Conservation (phyloP, 1,140 invertebrate species). For the Lordiphosa mommai region DNA sequence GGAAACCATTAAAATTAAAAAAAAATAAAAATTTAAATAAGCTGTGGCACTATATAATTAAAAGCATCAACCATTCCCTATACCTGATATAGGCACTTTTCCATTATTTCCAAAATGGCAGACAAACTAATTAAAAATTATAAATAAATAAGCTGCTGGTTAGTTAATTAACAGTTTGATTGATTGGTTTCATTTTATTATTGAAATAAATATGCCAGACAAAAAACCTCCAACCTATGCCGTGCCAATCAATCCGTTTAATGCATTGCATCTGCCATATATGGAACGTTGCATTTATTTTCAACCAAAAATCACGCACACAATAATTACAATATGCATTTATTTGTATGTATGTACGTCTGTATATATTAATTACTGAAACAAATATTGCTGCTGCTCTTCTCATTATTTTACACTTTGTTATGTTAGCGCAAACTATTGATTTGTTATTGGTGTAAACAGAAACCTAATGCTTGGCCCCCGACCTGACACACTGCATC, state of each 20-base stretch:
- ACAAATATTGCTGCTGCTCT: conserved; percentile 48
- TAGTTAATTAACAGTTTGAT: conserved; percentile 76
- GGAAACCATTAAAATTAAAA: too few relatives aligned
- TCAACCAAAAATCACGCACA: conserved; percentile 68
- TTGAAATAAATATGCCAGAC: conserved; percentile 38
- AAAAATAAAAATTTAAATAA: too few relatives aligned
- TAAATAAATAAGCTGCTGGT: conserved; percentile 55
- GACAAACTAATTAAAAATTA: conserved; percentile 65
- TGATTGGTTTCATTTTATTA: conserved; percentile 57
- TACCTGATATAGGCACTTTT: too few relatives aligned
- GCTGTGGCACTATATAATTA: too few relatives aligned
- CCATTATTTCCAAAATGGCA: not conserved
- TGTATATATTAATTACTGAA: conserved; percentile 57
- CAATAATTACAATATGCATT: conserved; percentile 61
- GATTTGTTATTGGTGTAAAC: not conserved
- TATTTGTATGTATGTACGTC: conserved; percentile 15
- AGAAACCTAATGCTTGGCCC: not conserved
- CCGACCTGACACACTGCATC: conserved; percentile 1
- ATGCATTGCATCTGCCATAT: not conserved
- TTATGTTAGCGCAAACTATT: not conserved
- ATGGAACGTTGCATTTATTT: conserved; percentile 29
- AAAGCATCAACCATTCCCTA: too few relatives aligned
- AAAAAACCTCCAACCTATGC: not conserved
- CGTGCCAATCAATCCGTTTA: not conserved
- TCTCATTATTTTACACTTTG: conserved; percentile 51